Evolutionary conservation across 2,113 vertebrate species (phyloP), one percentile per base, ranked within the genome.

Genomic region (Bos indicus): DNA sequence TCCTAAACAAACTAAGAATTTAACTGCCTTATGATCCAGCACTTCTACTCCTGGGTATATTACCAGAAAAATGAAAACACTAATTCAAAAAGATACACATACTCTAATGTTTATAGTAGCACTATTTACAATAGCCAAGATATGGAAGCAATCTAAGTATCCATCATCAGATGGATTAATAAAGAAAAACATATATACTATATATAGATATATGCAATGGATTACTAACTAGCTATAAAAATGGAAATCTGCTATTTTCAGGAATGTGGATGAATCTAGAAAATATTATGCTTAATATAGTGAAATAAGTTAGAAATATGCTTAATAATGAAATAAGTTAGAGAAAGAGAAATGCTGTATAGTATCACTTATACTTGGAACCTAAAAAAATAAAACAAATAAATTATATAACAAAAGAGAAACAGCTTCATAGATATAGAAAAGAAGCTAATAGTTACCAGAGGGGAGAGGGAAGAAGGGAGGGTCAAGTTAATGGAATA

Each of bases 391-490:
- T 10, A 54, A n/a, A 7, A 36, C 33, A 83, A 36, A 83, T 12
- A 23, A 56, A 9, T 56, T 23, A 52, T n/a, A 8, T n/a, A 82
- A 51, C 11, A n/a, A 54, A 54, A n/a, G 12, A 83, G 21, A 83
- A 83, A 83, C 14, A n/a, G 33, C 62, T 14, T 71, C 12, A 88
- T 3, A 83, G 59, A 83, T 36, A 92, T 2, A 54, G 80, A 43
- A 51, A 54, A 36, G 10, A 67, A 28, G 30, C 10, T 67, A 21
- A 36, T 33, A 19, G 12, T 71, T 71, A 71, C 14, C 9, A 54
- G n/a, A 36, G 6, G 0, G 3, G 33, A 83, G 19, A 36, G 51
- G 51, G 33, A 56, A 82, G 7, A 13, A 6, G 28, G 1, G 11
- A 83, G 11, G 6, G 80, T n/a, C 19, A 82, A n/a, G 17, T 54